These are phyloP conservation scores for Drosophila burlai DNA, from an alignment of 1,140 invertebrate species.

Conservation along the genomic window DNA sequence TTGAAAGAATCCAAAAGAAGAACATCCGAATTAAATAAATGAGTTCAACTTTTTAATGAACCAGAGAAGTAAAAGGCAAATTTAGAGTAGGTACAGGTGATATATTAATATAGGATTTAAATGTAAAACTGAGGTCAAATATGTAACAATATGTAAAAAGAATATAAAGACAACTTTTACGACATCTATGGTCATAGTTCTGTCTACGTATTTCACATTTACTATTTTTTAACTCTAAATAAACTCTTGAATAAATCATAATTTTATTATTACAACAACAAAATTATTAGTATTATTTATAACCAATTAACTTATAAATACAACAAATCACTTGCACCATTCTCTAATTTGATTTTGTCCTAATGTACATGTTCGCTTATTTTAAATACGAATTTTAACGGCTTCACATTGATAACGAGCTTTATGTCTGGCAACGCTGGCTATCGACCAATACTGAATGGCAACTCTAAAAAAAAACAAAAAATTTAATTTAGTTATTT, in stretches of 20 bases:
- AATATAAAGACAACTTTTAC: background rate
- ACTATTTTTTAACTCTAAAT: too few species aligned
- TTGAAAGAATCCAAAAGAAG: conserved; percentile 9
- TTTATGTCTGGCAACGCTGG: conserved; percentile 10
- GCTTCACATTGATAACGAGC: background rate
- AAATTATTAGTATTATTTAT: too few species aligned
- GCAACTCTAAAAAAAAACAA: background rate
- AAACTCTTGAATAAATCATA: too few species aligned
- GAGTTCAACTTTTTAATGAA: conserved; percentile 12
- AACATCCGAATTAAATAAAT: conserved; percentile 8
- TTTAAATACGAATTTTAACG: background rate
- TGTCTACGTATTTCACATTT: background rate
- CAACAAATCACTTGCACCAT: too few species aligned
- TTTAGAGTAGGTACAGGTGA: background rate
- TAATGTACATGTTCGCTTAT: background rate
- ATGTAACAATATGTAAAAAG: background rate
- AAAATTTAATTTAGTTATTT: too few species aligned
- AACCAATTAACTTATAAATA: too few species aligned
- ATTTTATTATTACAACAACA: too few species aligned
- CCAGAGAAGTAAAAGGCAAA: conserved; percentile 5
- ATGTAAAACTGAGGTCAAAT: conserved; percentile 3
- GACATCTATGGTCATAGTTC: background rate
- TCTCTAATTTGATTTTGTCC: background rate
- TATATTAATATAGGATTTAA: conserved; percentile 4
- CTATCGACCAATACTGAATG: background rate